Evolutionary conservation across 37 sponge, comb jelly and placozoan species (phyloP), one percentile per base, ranked within the genome.

Genomic region (Ephydatia muelleri): DNA sequence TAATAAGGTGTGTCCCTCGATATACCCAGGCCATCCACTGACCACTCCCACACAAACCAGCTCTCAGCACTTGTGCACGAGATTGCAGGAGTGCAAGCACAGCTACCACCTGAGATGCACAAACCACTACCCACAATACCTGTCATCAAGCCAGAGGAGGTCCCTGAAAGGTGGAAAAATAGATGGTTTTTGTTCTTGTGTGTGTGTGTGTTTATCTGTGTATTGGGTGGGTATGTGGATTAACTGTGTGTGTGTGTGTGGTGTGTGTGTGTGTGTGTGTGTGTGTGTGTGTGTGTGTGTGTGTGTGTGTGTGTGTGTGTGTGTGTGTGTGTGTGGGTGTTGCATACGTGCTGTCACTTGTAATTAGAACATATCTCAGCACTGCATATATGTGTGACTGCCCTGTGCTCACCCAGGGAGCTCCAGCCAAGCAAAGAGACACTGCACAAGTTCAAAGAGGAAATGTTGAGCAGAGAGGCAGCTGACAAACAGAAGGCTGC

Each of bases 381-480:
- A n/a, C n/a, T n/a, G n/a, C n/a, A n/a, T n/a, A n/a, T n/a, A n/a
- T n/a, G n/a, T n/a, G n/a, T n/a, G n/a, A n/a, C n/a, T n/a, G n/a
- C n/a, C n/a, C n/a, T 21, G 47, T 65, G 34, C 57, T n/a, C 31
- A 35, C 26, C 3, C 70, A 87, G 85, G 75, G 26, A 34, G 28
- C 35, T 85, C 35, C 94, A 95, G 79, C 90, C 83, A 68, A 93
- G 88, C 23, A 77, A 82, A 19, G 93, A 94, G 78, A 88, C 73
- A 29, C 90, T 99, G 67, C 70, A 89, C 31, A 32, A 87, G 80
- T 96, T 99, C 77, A 91, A 94, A 83, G 80, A 66, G 32, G 88
- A 93, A 80, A 25, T 74, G 81, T 78, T 78, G 47, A 91, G 85
- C 21, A 83, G 88, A 34, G 85, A 96, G 37, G 83, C 85, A 36